phyloP scores from a whole-genome alignment of 2,113 vertebrate species.

The Brachyhypopomus occidentalis region DNA sequence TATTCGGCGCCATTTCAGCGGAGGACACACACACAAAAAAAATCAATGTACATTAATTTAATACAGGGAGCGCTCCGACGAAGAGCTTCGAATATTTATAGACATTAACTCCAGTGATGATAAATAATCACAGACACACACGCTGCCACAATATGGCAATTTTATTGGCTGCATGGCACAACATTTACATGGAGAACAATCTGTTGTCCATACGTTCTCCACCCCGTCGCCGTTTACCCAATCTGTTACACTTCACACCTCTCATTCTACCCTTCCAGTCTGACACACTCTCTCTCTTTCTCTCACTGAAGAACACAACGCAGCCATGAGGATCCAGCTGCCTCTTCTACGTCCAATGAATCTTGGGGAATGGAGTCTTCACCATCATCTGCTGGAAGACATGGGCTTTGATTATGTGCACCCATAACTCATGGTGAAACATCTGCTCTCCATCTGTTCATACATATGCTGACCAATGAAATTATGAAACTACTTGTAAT shows the following conservation, averaged over 20 bases:
- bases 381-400: constrained; percentile 38
- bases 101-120: constrained; percentile 55
- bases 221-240: constrained; percentile 40
- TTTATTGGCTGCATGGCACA: constrained; percentile 70
- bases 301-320: constrained; percentile 75
- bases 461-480: too few relatives aligned
- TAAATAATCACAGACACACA: constrained; percentile 54
- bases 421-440: too few relatives aligned
- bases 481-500: too few relatives aligned
- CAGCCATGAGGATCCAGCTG: constrained; percentile 63
- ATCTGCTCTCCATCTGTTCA: too few relatives aligned
- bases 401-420: too few relatives aligned
- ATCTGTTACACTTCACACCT: constrained; percentile 46
- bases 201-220: constrained; percentile 60
- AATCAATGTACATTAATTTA: constrained; percentile 63
- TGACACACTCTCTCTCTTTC: constrained; percentile 29
- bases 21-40: constrained; percentile 52
- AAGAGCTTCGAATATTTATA: constrained; percentile 56
- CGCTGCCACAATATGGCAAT: constrained; percentile 61
- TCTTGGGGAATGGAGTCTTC: constrained; percentile 40
- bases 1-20: constrained; percentile 33
- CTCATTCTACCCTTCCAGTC: constrained; percentile 70
- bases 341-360: constrained; percentile 49
- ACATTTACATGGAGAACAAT: constrained; percentile 73
- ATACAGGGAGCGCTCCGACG: constrained; percentile 38